Conservation (phyloP, 2,888 invertebrate species). For the Agonum fuliginosum region DNA sequence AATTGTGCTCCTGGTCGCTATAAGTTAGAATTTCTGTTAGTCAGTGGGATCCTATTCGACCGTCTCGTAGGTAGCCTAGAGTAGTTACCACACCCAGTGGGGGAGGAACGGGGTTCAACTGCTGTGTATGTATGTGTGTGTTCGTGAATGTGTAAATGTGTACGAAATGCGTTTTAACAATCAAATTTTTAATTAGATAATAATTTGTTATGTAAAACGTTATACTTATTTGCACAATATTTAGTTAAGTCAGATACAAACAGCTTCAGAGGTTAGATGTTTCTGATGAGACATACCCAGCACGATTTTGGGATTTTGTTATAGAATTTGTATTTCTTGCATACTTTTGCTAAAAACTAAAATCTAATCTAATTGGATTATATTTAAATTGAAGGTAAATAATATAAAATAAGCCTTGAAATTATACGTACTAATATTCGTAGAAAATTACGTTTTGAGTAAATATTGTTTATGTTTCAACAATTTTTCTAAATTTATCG, state of each 20-base stretch:
- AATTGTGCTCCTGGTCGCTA: conserved; percentile 71
- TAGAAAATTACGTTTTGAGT: neutral
- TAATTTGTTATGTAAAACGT: conserved; percentile 22
- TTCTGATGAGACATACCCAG: neutral
- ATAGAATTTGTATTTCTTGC: neutral
- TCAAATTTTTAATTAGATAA: conserved; percentile 20
- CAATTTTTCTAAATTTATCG: conserved; percentile 35
- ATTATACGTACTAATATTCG: neutral
- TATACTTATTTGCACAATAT: neutral
- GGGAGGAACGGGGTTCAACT: conserved; percentile 70
- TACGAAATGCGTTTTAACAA: conserved; percentile 32
- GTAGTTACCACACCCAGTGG: conserved; percentile 80
- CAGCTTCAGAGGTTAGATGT: conserved; percentile 40
- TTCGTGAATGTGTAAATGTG: conserved; percentile 48
- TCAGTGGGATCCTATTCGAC: conserved; percentile 78
- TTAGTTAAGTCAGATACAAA: neutral
- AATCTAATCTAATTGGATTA: neutral
- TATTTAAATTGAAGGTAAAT: neutral
- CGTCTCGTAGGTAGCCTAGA: conserved; percentile 78
- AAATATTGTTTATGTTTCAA: conserved; percentile 38
- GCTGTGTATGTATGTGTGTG: conserved; percentile 56
- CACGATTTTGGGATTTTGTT: neutral
- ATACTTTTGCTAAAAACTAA: neutral
- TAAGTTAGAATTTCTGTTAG: conserved; percentile 78
- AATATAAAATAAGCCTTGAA: neutral